Base-by-base conservation (phyloP, 2,888 invertebrate genomes). In the Metopia argyrocephala region DNA sequence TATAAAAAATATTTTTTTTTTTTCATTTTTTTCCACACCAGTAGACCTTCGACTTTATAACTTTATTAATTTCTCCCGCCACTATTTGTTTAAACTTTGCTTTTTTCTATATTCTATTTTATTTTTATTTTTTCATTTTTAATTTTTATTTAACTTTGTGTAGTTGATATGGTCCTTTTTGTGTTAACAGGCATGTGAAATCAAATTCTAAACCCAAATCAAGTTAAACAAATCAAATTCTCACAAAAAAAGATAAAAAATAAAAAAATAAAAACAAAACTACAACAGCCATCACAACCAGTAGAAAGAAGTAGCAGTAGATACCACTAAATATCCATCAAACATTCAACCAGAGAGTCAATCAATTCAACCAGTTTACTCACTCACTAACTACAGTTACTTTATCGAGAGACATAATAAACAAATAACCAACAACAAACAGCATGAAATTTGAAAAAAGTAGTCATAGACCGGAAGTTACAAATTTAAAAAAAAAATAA, bases 151-250 rank as follows among this genome's bases (percentile, higher is more conserved):
- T 12, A n/a, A n/a, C 38, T 38, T 3, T 38, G 15, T 12, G 12
- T 15, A 2, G 2, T 38, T 12, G 3, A 1, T 38, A 38, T 15
- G 38, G 9, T 1, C 9, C 1, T 38, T 1, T 38, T 3, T 38
- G 2, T 38, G 38, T 38, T 38, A 38, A 20, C 27, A 56, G 25
- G 25, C 25, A 25, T n/a, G 25, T n/a, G 27, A 23, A 56, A 54
- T 21, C 54, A 54, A 23, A 23, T 54, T 15, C 21, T 15, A 21
- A 21, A 23, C 21, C 25, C 23, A 56, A 20, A 45, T 23, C 45
- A 45, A 38, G 38, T 61, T 38, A 61, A 61, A 45, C 61, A 61
- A 61, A 61, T 61, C 45, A 38, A 38, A 38, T 38, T 12, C 15
- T 38, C 38, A 38, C 3, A 38, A 38, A 6, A 48, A 48, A 2